Percentiles rank a stretch among this genome's conserved stretches.
These are phyloP conservation scores for Notodonta ziczac DNA, from an alignment of 2,888 invertebrate genomes.

Conservation along the genomic window DNA sequence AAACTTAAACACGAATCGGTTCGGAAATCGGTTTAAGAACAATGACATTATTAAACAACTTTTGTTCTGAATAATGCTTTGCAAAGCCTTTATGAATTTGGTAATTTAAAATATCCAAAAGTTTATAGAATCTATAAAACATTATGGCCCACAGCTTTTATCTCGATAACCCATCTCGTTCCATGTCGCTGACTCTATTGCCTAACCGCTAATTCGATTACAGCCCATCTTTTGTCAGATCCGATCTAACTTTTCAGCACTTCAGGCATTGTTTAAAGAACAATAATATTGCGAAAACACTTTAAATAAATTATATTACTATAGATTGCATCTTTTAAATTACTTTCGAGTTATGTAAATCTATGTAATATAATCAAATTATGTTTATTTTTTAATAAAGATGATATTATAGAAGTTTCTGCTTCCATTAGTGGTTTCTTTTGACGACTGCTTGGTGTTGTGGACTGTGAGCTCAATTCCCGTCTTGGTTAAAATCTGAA, in stretches of 20 bases:
- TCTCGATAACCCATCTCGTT: slow-evolving; percentile 1
- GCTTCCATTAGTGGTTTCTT: no score
- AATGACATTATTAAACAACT: no score
- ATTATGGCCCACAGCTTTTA: neutral
- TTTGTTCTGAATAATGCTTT: no score
- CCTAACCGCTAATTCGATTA: slow-evolving; percentile 6
- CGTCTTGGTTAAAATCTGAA: no score
- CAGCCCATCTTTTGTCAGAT: slow-evolving; percentile 19
- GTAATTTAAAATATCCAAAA: no score
- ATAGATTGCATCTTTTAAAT: neutral
- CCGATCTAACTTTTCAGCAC: slow-evolving; percentile 30
- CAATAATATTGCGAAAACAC: slow-evolving; percentile 34
- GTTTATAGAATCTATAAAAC: no score
- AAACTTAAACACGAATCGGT: neutral
- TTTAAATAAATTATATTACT: neutral
- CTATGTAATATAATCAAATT: neutral
- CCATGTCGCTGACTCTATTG: neutral
- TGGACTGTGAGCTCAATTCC: no score
- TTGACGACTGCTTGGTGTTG: no score
- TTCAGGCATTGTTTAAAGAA: slow-evolving; percentile 36
- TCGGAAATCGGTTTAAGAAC: no score
- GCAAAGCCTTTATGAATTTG: no score
- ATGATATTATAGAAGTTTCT: no score
- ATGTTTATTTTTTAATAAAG: neutral
- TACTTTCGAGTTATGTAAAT: neutral